Evolutionary conservation across 2,113 vertebrate species (phyloP).

Genomic region (Eublepharis macularius): DNA sequence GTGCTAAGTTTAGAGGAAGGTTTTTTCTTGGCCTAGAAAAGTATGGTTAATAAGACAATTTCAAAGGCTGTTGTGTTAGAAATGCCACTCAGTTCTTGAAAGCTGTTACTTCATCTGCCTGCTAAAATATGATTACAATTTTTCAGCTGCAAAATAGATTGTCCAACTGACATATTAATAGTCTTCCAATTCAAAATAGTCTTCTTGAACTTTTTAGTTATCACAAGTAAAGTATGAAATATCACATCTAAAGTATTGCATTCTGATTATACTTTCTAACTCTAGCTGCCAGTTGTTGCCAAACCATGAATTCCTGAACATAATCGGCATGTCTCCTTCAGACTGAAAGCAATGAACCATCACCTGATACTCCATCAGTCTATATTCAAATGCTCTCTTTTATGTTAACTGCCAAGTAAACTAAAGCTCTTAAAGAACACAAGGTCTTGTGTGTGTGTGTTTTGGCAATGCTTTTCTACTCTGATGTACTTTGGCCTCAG

Average conservation of each 20-base stretch:
- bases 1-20: conserved; percentile 17
- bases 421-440: background rate
- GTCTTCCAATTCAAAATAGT: conserved; percentile 39
- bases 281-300: background rate
- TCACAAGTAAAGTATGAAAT: background rate
- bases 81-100: conserved; percentile 6
- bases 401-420: background rate
- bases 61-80: background rate
- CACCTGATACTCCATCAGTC: background rate
- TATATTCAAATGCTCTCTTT: background rate
- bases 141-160: conserved; percentile 56
- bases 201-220: conserved; percentile 9
- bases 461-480: background rate
- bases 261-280: background rate
- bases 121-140: conserved; percentile 56
- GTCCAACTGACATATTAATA: conserved; percentile 46
- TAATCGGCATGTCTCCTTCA: background rate
- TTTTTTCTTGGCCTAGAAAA: background rate
- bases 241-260: background rate
- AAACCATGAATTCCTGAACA: background rate
- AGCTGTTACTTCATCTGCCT: conserved; percentile 41
- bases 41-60: background rate
- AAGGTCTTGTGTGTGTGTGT: too few species aligned
- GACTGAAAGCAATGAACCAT: background rate
- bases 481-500: background rate